These are phyloP conservation scores for Illadopsis cleaveri DNA, from an alignment of 2,113 vertebrate genomes.

Conservation along the genomic window DNA sequence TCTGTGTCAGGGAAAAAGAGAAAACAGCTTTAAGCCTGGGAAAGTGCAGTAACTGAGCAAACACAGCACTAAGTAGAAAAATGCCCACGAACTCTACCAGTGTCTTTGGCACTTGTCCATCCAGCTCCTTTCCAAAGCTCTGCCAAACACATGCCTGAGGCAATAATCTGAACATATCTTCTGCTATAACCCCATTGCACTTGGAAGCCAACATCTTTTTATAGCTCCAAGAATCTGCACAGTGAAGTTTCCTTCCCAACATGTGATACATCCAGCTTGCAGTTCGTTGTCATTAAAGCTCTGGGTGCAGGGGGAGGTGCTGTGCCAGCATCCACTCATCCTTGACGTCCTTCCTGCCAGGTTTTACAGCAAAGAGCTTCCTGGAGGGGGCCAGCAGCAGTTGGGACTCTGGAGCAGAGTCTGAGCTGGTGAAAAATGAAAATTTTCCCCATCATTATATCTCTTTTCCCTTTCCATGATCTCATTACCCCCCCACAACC, in stretches of 20 bases:
- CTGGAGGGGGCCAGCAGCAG: neutral
- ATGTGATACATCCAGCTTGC: accelerated
- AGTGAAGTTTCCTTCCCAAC: neutral
- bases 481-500: neutral
- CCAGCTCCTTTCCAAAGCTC: neutral
- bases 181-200: neutral
- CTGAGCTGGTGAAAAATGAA: neutral
- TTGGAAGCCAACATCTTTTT: neutral
- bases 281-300: neutral
- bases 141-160: neutral
- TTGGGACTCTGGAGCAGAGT: neutral
- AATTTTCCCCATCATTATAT: neutral
- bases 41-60: neutral
- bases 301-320: neutral
- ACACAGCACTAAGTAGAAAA: neutral
- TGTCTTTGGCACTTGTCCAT: neutral
- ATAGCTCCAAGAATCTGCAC: neutral
- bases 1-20: neutral
- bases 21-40: neutral
- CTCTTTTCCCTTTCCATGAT: neutral
- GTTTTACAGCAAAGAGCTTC: neutral
- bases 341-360: neutral
- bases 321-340: neutral
- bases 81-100: neutral
- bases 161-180: neutral